Percentiles rank a stretch among this genome's conserved stretches.
Evolutionary conservation across 2,797 vertebrate genomes (phyloP).

Genomic region (Orientallactaga sibirica): DNA sequence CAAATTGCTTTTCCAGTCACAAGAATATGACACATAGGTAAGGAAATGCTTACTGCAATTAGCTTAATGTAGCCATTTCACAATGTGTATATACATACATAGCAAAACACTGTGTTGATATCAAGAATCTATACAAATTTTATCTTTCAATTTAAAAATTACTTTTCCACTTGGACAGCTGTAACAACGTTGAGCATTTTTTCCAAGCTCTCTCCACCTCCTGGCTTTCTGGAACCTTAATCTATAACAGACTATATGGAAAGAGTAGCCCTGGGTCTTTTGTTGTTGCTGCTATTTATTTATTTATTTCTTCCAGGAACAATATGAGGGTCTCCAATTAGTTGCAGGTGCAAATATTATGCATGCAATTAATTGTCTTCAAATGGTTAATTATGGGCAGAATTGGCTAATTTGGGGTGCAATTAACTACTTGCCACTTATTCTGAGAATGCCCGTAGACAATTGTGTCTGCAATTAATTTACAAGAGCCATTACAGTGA

Average conservation of each 20-base stretch:
- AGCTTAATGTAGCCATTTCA: neutral
- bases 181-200: neutral
- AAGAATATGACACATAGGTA: neutral
- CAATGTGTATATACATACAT: neutral
- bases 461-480: constrained; percentile 83
- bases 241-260: neutral
- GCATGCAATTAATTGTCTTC: constrained; percentile 84
- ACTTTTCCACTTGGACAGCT: neutral
- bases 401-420: constrained; percentile 84
- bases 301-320: constrained; percentile 80
- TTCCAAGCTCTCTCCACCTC: neutral
- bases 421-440: constrained; percentile 84
- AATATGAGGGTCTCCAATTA: constrained; percentile 81
- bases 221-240: neutral
- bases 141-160: neutral
- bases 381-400: constrained; percentile 84
- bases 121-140: neutral
- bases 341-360: constrained; percentile 86
- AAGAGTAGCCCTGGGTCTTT: constrained; percentile 54
- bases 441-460: constrained; percentile 79
- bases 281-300: constrained; percentile 42
- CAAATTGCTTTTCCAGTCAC: neutral
- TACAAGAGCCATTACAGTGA: constrained; percentile 78
- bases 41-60: neutral
- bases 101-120: neutral